Base-by-base conservation (phyloP, 35 echinoderm and acorn worm genomes). In the Ophioderma brevispina region DNA sequence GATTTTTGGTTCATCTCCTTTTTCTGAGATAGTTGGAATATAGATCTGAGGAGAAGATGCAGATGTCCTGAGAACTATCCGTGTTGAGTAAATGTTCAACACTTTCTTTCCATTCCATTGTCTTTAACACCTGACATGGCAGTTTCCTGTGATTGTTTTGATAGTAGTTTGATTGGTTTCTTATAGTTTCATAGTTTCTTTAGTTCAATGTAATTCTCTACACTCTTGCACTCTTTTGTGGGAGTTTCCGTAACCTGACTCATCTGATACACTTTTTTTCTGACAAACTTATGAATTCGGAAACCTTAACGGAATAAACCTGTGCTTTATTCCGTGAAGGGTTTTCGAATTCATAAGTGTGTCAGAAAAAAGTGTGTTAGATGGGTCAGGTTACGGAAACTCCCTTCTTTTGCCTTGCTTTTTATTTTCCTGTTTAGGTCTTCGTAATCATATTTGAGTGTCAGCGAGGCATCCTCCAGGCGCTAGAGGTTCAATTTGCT, bases 161-260 rank as follows among this genome's bases (percentile, higher is more conserved):
- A 85, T 85, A 23, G 82, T 85, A 13, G 41, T 6, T n/a, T n/a
- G n/a, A 32, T 85, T 59, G 11, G 63, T 37, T 59, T 85, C n/a
- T 33, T 35, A 38, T 25, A 38, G 36, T 31, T 82, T 82, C 11
- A 15, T 39, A 15, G 34, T 38, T 82, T 82, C 36, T 25, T 82
- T 33, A 1, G 36, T 19, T 28, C 40, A 23, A 25, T 40, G 25
- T 23, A 82, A 33, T 82, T 85, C 82, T 59, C 1, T 55, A 32
- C 82, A 89, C 31, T 78, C 43, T 89, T 89, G 55, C 87, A 89
- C 76, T 39, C 76, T n/a, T n/a, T n/a, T n/a, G n/a, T n/a, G n/a
- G n/a, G n/a, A n/a, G n/a, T n/a, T n/a, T n/a, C n/a, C n/a, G n/a
- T n/a, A n/a, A n/a, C n/a, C n/a, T n/a, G n/a, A n/a, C n/a, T n/a